Evolutionary conservation across 2,888 invertebrate genomes (phyloP), one percentile per base, ranked within the genome.

Genomic region (Liodrosophila aerea): DNA sequence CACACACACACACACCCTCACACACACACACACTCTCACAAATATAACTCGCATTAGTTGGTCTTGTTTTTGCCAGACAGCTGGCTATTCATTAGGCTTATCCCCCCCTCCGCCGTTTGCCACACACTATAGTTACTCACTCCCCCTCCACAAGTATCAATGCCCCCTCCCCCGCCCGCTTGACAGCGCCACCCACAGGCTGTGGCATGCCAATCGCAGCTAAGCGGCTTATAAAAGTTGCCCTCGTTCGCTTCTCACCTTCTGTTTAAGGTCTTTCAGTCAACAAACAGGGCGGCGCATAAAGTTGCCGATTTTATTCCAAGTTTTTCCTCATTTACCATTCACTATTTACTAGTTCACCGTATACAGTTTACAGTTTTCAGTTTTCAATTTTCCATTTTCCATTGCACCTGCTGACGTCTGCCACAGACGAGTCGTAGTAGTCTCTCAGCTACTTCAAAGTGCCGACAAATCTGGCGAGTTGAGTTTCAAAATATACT

Each of bases 401-500:
- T 5, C 29, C 36, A 50, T 57, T 58, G 66, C 66, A 73, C 76
- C 73, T 73, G 62, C 59, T 33, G 29, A 34, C 29, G 44, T 44
- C 22, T 54, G 31, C 9, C 22, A 11, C 64, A 7, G 16, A 58
- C 57, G 68, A 61, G 66, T 68, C 63, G 67, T 60, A 22, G 58
- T 33, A 56, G 44, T 47, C 8, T 27, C 49, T 12, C 9, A 30
- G 8, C 16, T 7, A 68, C 73, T 58, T 73, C 69, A 69, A 73
- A 59, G 64, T 53, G 56, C 71, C 59, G 58, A 40, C 63, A 39
- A 57, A 34, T 49, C 57, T 52, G 59, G 50, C 59, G 56, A 69
- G 70, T 74, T 77, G 74, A 66, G 54, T 78, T 73, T 75, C 54
- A 64, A 67, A 76, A 75, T 66, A 78, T 77, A 65, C 77, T 78